Evolutionary conservation across 2,113 vertebrate species (phyloP).

Genomic region (Rhinoptilus africanus): DNA sequence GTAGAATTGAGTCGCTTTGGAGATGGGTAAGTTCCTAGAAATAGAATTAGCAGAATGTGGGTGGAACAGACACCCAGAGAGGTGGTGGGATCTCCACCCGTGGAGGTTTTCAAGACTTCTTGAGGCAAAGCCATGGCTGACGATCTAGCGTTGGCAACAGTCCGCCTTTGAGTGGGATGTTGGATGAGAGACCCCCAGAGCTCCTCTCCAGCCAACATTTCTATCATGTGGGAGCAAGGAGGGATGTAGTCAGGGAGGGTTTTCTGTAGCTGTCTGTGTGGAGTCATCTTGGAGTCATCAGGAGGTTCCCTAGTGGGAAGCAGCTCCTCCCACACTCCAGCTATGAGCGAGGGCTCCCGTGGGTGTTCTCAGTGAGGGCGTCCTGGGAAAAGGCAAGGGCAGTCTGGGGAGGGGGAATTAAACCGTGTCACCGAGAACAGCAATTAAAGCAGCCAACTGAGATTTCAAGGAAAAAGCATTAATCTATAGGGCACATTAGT

Average conservation of each 20-base stretch:
- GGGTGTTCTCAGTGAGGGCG: not conserved
- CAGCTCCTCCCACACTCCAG: not conserved
- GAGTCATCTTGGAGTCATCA: not conserved
- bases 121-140: not conserved
- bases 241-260: not conserved
- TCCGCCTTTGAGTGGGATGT: not conserved
- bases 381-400: constrained; percentile 20
- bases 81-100: not conserved
- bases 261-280: not conserved
- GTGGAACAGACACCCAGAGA: not conserved
- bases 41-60: not conserved
- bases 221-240: not conserved
- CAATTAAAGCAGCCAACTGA: constrained; percentile 30
- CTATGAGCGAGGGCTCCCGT: not conserved
- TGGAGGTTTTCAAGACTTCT: not conserved
- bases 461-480: constrained; percentile 23
- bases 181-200: not conserved
- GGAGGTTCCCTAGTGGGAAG: not conserved
- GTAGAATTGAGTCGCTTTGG: not conserved
- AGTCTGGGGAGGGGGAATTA: not conserved
- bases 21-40: not conserved
- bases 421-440: not conserved
- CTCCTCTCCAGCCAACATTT: not conserved
- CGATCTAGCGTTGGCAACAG: not conserved
- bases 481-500: constrained; percentile 1